Evolutionary conservation across 2,888 invertebrate species (phyloP).

Genomic region (Cotesia congregata): DNA sequence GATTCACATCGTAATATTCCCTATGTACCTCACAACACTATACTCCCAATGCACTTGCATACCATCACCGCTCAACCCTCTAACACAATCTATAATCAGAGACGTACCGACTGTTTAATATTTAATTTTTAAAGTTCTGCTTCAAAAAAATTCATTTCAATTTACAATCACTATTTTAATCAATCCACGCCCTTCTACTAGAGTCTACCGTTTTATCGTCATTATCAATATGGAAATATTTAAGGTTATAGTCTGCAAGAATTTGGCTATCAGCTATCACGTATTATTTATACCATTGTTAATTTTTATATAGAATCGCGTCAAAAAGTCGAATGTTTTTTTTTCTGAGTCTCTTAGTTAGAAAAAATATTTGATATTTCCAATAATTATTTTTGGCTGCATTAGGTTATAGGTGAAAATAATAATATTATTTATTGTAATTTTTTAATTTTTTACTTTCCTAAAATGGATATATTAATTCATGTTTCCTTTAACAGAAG

Average conservation of each 20-base stretch:
- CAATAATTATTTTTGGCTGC: too few relatives aligned
- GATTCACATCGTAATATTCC: constrained; percentile 43
- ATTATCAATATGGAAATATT: background rate
- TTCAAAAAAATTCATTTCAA: constrained; percentile 11
- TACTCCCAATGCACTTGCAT: constrained; percentile 26
- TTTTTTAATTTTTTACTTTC: too few relatives aligned
- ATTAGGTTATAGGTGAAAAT: too few relatives aligned
- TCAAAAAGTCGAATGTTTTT: too few relatives aligned
- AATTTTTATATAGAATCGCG: background rate
- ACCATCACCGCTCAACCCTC: background rate
- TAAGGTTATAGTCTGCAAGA: background rate
- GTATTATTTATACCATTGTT: background rate
- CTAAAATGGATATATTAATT: too few relatives aligned
- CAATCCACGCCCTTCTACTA: background rate
- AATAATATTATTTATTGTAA: too few relatives aligned
- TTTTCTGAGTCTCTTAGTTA: too few relatives aligned
- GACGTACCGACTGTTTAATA: constrained; percentile 9
- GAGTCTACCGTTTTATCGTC: background rate
- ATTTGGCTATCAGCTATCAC: background rate
- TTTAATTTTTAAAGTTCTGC: background rate
- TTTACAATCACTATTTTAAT: constrained; percentile 3
- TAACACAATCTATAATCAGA: background rate
- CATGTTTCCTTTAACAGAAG: too few relatives aligned
- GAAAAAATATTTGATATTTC: too few relatives aligned
- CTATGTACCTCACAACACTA: background rate